Evolutionary conservation across 2,113 vertebrate genomes (phyloP).

Genomic region (Morone chrysops): DNA sequence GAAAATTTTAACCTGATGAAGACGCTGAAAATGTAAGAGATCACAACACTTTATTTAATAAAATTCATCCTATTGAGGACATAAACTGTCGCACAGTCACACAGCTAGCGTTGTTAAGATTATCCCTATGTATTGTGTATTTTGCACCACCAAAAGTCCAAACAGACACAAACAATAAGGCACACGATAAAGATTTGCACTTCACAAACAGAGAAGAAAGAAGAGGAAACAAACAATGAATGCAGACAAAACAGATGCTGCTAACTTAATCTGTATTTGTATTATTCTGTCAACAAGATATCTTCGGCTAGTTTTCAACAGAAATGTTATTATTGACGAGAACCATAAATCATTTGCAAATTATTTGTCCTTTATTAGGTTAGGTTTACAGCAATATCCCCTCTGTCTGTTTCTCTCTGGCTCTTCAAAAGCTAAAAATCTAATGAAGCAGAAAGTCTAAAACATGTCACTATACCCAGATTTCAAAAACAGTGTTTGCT

Average conservation of each 20-base stretch:
- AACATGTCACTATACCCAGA: no score
- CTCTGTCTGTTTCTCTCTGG: neutral
- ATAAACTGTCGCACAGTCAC: no score
- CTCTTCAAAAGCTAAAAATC: conserved; percentile 7
- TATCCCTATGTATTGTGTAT: no score
- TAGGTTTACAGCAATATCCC: conserved; percentile 42
- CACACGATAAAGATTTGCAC: neutral
- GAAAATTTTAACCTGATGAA: no score
- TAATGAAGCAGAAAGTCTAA: conserved; percentile 18
- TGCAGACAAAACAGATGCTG: conserved; percentile 22
- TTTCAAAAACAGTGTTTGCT: no score
- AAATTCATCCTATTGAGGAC: no score
- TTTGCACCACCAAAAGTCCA: no score
- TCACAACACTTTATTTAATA: no score
- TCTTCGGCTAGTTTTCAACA: conserved; percentile 31
- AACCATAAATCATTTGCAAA: conserved; percentile 60
- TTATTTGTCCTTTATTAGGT: conserved; percentile 55
- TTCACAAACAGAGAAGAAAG: neutral
- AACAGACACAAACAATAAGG: no score
- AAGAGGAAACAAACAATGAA: conserved; percentile 12
- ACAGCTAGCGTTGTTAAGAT: no score
- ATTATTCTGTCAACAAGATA: conserved; percentile 41
- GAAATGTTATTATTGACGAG: conserved; percentile 44
- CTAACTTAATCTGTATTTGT: conserved; percentile 29
- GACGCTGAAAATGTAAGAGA: no score